Conservation (phyloP, 2,888 invertebrate species). For the Artemia sinica region DNA sequence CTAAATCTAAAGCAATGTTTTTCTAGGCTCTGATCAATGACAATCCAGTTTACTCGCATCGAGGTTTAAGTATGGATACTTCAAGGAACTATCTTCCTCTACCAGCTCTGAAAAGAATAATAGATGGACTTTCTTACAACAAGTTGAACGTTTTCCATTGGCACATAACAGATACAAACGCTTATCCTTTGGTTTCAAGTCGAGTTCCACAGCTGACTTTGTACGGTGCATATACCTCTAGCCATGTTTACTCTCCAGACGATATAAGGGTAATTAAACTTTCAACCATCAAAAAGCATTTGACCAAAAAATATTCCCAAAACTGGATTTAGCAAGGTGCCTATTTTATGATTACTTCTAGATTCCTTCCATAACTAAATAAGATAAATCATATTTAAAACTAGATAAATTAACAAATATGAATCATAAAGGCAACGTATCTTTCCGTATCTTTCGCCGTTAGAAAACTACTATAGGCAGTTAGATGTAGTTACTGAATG, state of each 20-base stretch:
- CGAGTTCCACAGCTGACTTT: constrained; percentile 28
- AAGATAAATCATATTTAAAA: too few relatives aligned
- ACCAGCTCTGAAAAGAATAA: constrained; percentile 31
- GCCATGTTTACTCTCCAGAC: constrained; percentile 29
- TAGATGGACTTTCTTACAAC: constrained; percentile 37
- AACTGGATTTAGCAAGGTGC: too few relatives aligned
- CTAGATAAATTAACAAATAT: too few relatives aligned
- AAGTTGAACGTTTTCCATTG: constrained; percentile 39
- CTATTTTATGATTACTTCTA: too few relatives aligned
- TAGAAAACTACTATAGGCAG: too few relatives aligned
- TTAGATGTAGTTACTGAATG: too few relatives aligned
- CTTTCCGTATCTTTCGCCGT: too few relatives aligned
- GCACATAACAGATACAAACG: constrained; percentile 35
- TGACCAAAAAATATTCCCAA: too few relatives aligned
- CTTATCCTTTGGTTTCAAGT: constrained; percentile 36
- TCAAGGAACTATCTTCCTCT: constrained; percentile 42
- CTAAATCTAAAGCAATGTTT: background rate
- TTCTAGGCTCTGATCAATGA: constrained; percentile 31
- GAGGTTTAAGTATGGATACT: constrained; percentile 39
- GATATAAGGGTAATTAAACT: constrained; percentile 23
- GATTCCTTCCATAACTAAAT: too few relatives aligned
- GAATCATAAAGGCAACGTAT: too few relatives aligned
- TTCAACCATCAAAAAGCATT: too few relatives aligned
- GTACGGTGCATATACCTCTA: constrained; percentile 35
- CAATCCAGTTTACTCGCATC: constrained; percentile 36